Base-by-base conservation (phyloP, 2,888 invertebrate species). In the Ypsolopha sequella region DNA sequence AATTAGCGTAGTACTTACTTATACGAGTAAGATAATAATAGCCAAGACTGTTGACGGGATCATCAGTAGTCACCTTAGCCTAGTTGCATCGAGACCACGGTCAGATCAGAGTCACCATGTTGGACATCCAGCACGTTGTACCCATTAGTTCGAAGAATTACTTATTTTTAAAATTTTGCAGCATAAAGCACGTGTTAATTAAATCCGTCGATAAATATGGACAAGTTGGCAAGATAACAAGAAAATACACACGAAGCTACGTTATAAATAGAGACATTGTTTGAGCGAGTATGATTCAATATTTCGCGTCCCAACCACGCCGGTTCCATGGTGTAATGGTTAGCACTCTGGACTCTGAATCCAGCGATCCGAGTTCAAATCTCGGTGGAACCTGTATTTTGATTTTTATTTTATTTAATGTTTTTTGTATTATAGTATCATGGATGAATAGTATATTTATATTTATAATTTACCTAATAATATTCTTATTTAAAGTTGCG, bases 311-410 rank as follows among this genome's bases (percentile, higher is more conserved):
- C 0, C 0, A 0, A 0, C 0, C 0, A 4, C 53, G 61, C 55
- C 58, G 90, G 90, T 90, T 85, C 90, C 90, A 90, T 90, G 90
- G 90, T 90, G 90, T 91, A 91, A 91, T 88, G 91, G 91, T 91
- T 89, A 91, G 91, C 91, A 91, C 91, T 91, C 90, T 91, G 91
- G 91, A 91, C 91, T 91, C 88, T 91, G 91, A 91, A 91, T 91
- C 91, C 91, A 91, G 90, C 90, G 91, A 91, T 91, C 91, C 90
- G 91, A 91, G 91, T 91, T 91, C 91, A 91, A 91, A 90, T 91
- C 91, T 91, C 91, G 91, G 91, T 91, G 91, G 91, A 86, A 91
- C 91, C 91, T 82, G 66, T 33, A 1, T 46, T 63, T 63, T 63
- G 65, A 64, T 57, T 56, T 50, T 54, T 24, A 58, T 57, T 13